Evolutionary conservation across 2,113 vertebrate genomes (phyloP).

Genomic region (Aphyosemion australe): DNA sequence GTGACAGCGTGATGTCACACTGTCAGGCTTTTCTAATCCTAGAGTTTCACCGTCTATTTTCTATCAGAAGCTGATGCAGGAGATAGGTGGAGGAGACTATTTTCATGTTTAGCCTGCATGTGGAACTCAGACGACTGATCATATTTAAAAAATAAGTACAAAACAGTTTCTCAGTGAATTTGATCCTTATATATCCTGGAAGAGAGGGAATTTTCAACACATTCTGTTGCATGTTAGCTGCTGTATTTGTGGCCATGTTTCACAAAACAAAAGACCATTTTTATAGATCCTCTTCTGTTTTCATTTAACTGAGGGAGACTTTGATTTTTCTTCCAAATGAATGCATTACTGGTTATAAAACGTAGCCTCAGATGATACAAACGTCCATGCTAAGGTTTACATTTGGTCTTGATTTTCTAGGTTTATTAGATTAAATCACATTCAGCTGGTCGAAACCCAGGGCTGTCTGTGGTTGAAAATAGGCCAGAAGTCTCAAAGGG

Average conservation of each 20-base stretch:
- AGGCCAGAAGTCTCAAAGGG: background rate
- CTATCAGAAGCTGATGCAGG: no score
- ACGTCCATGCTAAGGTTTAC: background rate
- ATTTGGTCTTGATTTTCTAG: slow-evolving; percentile 1
- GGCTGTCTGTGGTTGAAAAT: background rate
- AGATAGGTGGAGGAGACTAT: no score
- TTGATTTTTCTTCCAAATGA: slow-evolving; percentile 14
- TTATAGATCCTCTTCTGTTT: slow-evolving; percentile 21
- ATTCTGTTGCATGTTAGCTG: background rate
- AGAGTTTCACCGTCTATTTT: no score
- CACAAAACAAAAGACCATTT: slow-evolving; percentile 25
- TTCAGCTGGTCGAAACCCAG: background rate
- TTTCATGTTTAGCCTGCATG: no score
- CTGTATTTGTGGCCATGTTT: slow-evolving; percentile 23
- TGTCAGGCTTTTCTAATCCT: no score
- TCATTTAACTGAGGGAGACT: slow-evolving; percentile 1
- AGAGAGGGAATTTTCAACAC: background rate
- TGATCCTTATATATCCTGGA: background rate
- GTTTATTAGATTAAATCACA: slow-evolving; percentile 3
- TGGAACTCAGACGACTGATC: no score
- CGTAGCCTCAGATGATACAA: background rate
- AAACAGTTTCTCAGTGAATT: no score
- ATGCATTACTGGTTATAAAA: slow-evolving; percentile 14
- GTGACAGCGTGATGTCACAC: no score
- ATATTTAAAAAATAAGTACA: no score